These are phyloP conservation scores for Clavelina lepadiformis DNA, from an alignment of 23 tunicate species.

Conservation along the genomic window DNA sequence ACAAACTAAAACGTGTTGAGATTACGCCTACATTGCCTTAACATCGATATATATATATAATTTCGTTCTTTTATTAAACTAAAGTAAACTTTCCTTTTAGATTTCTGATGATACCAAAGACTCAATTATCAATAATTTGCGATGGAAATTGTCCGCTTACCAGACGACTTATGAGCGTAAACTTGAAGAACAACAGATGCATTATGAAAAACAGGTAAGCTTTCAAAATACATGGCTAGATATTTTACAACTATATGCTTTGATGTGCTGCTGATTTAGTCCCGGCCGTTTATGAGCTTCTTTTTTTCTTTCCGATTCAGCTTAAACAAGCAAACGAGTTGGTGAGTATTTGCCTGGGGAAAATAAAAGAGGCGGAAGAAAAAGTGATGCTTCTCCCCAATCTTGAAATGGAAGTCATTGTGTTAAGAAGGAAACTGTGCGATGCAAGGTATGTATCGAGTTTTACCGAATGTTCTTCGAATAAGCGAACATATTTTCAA, in stretches of 20 bases:
- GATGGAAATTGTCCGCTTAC: too few species aligned
- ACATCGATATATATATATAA: too few species aligned
- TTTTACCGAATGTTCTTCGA: neutral
- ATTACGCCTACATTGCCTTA: too few species aligned
- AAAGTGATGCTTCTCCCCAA: slow-evolving; percentile 4
- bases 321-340: slow-evolving; percentile 29
- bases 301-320: slow-evolving; percentile 15
- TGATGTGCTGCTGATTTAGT: neutral
- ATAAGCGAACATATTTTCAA: too few species aligned
- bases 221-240: neutral
- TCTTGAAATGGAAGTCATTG: slow-evolving; percentile 36
- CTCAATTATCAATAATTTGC: too few species aligned
- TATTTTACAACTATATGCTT: neutral
- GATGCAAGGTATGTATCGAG: slow-evolving; percentile 2
- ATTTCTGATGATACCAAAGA: too few species aligned
- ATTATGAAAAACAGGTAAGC: neutral
- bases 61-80: too few species aligned
- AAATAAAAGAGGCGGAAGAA: too few species aligned
- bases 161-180: too few species aligned
- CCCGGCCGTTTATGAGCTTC: neutral
- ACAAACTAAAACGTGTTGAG: too few species aligned
- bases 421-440: slow-evolving; percentile 20
- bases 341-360: slow-evolving; percentile 23
- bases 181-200: too few species aligned
- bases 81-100: too few species aligned